Conservation (phyloP, 1,140 invertebrate species). For the Dinoponera quadriceps region DNA sequence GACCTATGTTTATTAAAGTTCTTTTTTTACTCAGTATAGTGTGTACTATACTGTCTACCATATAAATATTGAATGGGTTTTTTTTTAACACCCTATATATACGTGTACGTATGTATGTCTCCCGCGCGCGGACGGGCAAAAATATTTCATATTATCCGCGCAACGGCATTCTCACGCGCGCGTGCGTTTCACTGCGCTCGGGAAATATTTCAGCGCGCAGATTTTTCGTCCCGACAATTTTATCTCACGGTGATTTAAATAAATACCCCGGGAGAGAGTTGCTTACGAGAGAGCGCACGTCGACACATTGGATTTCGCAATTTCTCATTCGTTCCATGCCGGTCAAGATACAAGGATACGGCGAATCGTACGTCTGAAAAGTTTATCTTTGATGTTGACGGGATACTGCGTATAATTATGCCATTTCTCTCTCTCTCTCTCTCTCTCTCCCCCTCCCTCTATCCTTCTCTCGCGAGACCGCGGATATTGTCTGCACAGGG, state of each 20-base stretch:
- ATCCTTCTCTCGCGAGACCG: neutral
- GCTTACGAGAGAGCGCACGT: neutral
- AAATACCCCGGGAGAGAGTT: neutral
- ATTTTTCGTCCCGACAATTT: neutral
- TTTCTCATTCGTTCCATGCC: neutral
- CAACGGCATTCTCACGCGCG: neutral
- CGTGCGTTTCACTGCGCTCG: neutral
- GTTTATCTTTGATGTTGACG: slow-evolving; percentile 37
- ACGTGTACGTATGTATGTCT: neutral
- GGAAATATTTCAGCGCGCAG: neutral
- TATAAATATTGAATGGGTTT: no score
- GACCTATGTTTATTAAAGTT: no score
- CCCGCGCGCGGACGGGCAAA: neutral
- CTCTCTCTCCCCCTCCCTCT: no score
- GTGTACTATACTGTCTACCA: no score
- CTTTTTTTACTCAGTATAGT: no score
- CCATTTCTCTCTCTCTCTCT: no score
- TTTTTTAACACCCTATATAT: no score
- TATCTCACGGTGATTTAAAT: slow-evolving; percentile 10
- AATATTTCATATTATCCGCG: neutral
- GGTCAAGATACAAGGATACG: neutral
- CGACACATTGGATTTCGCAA: neutral
- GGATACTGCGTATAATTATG: slow-evolving; percentile 16
- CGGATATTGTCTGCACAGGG: slow-evolving; percentile 27
- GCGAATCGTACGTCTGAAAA: slow-evolving; percentile 7